A percentile compares a stretch with the other conserved stretches of the same genome.
phyloP scores from a whole-genome alignment of 2,888 invertebrate genomes.

The Cerceris rybyensis region DNA sequence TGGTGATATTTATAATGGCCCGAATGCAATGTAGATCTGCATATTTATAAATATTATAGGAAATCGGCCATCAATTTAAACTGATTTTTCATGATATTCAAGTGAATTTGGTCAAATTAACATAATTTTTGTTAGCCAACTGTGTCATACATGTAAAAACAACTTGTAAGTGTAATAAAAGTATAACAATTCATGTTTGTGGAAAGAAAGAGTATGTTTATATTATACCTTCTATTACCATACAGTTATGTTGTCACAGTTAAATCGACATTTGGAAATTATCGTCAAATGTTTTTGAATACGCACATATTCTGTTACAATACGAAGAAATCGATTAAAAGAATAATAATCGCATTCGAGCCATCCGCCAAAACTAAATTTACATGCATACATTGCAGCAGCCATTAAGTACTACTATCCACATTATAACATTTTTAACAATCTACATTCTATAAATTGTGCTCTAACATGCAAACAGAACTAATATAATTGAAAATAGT shows the following conservation, averaged over 20 bases:
- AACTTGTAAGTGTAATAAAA: too few species aligned
- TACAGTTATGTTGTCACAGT: neutral
- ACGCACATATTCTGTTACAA: slow-evolving; percentile 17
- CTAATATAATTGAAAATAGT: slow-evolving; percentile 49
- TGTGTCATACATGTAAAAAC: too few species aligned
- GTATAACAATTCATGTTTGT: too few species aligned
- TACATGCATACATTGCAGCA: slow-evolving; percentile 75
- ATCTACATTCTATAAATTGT: slow-evolving; percentile 65
- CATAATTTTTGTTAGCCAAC: too few species aligned
- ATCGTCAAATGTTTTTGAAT: slow-evolving; percentile 1
- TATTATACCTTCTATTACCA: neutral
- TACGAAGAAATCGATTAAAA: slow-evolving; percentile 29
- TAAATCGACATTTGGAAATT: neutral
- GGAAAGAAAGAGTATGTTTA: too few species aligned
- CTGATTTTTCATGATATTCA: too few species aligned
- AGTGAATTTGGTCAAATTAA: too few species aligned
- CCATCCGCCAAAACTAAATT: slow-evolving; percentile 65
- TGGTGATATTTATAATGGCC: slow-evolving; percentile 1
- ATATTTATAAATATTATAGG: neutral
- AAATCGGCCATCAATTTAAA: neutral
- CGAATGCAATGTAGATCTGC: slow-evolving; percentile 2
- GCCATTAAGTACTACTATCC: slow-evolving; percentile 68
- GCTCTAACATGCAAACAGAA: slow-evolving; percentile 74
- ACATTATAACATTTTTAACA: slow-evolving; percentile 56
- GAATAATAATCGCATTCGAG: slow-evolving; percentile 63